Evolutionary conservation across 2,888 invertebrate genomes (phyloP).

Genomic region (Ditula angustiorana): DNA sequence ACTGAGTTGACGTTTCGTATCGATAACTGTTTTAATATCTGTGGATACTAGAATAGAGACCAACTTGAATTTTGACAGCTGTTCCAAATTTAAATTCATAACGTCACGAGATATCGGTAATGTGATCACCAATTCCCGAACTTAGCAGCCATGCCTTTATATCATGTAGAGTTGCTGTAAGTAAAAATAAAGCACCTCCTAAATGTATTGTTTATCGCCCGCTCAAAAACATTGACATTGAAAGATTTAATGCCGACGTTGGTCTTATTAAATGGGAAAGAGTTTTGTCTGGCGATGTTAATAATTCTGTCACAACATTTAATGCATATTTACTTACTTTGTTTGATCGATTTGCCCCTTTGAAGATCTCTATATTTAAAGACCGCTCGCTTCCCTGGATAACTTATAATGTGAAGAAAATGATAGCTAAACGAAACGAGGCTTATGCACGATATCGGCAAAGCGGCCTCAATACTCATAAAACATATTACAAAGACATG

Average conservation of each 20-base stretch:
- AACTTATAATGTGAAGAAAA: no score
- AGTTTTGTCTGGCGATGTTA: constrained; percentile 12
- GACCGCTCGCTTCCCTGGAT: no score
- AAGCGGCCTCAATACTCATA: constrained; percentile 15
- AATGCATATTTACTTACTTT: constrained; percentile 23
- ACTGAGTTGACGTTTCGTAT: no score
- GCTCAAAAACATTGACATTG: constrained; percentile 27
- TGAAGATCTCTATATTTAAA: constrained; percentile 3
- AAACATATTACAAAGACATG: constrained; percentile 32
- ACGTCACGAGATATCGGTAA: no score
- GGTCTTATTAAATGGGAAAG: constrained; percentile 22
- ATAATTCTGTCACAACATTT: constrained; percentile 27
- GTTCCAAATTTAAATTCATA: no score
- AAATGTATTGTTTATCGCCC: constrained; percentile 17
- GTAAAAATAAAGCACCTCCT: constrained; percentile 22
- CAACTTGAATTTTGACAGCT: no score
- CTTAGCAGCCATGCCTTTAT: constrained; percentile 40
- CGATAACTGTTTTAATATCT: no score
- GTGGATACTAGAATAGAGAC: no score
- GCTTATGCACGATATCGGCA: constrained; percentile 8
- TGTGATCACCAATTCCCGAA: constrained; percentile 30
- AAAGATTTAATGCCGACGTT: constrained; percentile 19
- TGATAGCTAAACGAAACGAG: constrained; percentile 34
- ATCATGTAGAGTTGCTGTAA: constrained; percentile 12
- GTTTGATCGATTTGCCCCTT: constrained; percentile 24